Evolutionary conservation across 2,888 invertebrate species (phyloP).

Genomic region (Ectemnius cavifrons): DNA sequence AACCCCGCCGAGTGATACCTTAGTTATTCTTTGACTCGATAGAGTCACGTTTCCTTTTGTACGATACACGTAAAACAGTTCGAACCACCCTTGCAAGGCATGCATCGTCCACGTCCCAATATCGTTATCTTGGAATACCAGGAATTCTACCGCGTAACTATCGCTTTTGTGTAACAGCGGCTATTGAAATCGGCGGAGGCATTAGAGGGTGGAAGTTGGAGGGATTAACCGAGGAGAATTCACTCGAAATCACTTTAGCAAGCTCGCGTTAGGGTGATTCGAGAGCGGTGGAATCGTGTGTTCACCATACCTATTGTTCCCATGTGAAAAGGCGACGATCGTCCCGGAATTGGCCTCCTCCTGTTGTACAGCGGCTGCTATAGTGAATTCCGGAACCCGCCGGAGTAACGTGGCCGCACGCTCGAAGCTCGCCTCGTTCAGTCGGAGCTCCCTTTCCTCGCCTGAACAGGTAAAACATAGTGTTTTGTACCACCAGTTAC

Average conservation of each 20-base stretch:
- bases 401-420: constrained; percentile 85
- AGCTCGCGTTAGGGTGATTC: neutral
- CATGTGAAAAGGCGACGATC: constrained; percentile 90
- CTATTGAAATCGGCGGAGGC: neutral
- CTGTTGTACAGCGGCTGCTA: constrained; percentile 88
- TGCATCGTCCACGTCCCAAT: too few relatives aligned
- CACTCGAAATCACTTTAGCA: neutral
- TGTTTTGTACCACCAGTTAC: constrained; percentile 41
- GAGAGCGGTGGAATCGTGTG: constrained; percentile 17
- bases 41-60: too few relatives aligned
- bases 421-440: constrained; percentile 84
- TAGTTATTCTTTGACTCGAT: neutral
- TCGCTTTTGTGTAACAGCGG: neutral
- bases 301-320: constrained; percentile 83
- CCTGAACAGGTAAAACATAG: constrained; percentile 79
- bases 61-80: too few relatives aligned
- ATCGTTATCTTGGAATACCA: too few relatives aligned
- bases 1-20: neutral
- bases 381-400: constrained; percentile 88
- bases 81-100: too few relatives aligned
- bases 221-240: neutral
- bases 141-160: too few relatives aligned
- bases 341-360: constrained; percentile 90
- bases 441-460: constrained; percentile 85
- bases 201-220: neutral